Conservation (phyloP, 1,140 invertebrate species). For the Parapsyche elsis region DNA sequence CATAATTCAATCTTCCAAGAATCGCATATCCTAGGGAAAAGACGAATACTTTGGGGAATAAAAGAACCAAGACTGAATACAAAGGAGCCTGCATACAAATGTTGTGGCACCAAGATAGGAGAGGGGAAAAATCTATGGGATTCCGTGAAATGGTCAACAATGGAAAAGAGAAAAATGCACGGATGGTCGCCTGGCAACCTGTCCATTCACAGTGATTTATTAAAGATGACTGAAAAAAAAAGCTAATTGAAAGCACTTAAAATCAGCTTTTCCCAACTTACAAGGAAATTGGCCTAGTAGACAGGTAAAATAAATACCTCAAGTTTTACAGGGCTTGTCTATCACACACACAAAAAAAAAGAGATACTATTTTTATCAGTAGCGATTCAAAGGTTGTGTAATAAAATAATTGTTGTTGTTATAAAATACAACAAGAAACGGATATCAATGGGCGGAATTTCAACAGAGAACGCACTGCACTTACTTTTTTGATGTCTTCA, state of each 20-base stretch:
- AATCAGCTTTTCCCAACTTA: not conserved
- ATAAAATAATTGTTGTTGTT: no score
- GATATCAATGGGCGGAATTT: no score
- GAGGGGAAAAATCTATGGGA: conserved; percentile 30
- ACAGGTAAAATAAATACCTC: not conserved
- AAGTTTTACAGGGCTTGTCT: not conserved
- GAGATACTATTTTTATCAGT: no score
- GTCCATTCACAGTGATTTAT: conserved; percentile 40
- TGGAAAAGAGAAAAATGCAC: conserved; percentile 5
- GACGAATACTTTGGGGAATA: not conserved
- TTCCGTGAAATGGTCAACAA: conserved; percentile 44
- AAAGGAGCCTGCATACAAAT: conserved; percentile 33
- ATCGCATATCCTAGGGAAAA: not conserved
- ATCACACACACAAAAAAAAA: not conserved
- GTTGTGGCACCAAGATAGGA: conserved; percentile 30
- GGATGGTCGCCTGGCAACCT: not conserved
- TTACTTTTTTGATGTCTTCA: no score
- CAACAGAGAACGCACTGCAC: not conserved
- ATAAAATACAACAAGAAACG: no score
- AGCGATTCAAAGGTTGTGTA: no score
- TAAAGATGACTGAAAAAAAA: conserved; percentile 37
- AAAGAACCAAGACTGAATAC: not conserved
- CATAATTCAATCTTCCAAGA: conserved; percentile 25
- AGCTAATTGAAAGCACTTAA: not conserved
- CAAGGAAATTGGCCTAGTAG: not conserved